These are phyloP conservation scores for Prosapia bicincta DNA, from an alignment of 2,888 invertebrate genomes.

Conservation along the genomic window DNA sequence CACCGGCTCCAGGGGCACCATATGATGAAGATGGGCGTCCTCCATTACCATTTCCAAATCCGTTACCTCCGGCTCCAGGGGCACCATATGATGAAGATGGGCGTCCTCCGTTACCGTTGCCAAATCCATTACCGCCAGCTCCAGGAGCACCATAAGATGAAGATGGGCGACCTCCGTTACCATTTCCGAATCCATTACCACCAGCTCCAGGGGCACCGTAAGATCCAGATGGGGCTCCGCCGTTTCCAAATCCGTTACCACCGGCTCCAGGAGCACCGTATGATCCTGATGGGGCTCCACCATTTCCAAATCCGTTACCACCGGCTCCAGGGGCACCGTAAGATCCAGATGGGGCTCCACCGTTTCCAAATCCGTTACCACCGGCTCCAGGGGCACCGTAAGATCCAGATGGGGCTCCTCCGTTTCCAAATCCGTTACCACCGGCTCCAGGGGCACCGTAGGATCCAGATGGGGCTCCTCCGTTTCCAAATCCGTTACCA, in stretches of 20 bases:
- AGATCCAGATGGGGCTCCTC: slow-evolving; percentile 8
- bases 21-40: slow-evolving; percentile 9
- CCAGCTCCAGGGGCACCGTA: slow-evolving; percentile 21
- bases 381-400: slow-evolving; percentile 16
- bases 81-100: slow-evolving; percentile 9
- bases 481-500: slow-evolving; percentile 4
- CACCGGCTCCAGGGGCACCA: slow-evolving; percentile 12
- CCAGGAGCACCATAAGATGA: slow-evolving; percentile 14
- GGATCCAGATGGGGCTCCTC: slow-evolving; percentile 10
- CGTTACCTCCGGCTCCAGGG: slow-evolving; percentile 16
- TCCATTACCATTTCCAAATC: slow-evolving; percentile 2
- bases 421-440: slow-evolving; percentile 4
- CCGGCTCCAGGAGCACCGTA: slow-evolving; percentile 9
- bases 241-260: slow-evolving; percentile 13
- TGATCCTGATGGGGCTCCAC: slow-evolving; percentile 11
- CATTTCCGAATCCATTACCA: slow-evolving; percentile 17
- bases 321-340: slow-evolving; percentile 16
- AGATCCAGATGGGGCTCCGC: slow-evolving; percentile 12
- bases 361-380: slow-evolving; percentile 12
- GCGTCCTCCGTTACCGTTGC: slow-evolving; percentile 8
- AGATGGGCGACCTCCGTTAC: slow-evolving; percentile 16
- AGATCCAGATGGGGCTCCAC: slow-evolving; percentile 15
- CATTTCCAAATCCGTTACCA: slow-evolving; percentile 7
- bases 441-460: slow-evolving; percentile 20
- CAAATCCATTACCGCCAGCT: slow-evolving; percentile 10